These are phyloP conservation scores for Sarcoramphus papa DNA, from an alignment of 2,797 vertebrate species.

Conservation along the genomic window DNA sequence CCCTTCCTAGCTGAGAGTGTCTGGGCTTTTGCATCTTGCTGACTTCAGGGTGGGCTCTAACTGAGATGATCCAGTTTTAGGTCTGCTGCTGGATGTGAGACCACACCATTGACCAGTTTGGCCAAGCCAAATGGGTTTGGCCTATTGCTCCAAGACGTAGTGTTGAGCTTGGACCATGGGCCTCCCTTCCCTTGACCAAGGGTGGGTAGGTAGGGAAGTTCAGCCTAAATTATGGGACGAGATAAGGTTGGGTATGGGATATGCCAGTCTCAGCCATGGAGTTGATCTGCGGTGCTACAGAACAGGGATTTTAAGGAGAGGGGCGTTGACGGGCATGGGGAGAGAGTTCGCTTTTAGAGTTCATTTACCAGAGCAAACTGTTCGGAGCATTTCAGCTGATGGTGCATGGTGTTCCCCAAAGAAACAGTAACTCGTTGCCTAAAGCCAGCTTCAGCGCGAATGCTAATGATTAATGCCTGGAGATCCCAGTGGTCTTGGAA, in stretches of 20 bases:
- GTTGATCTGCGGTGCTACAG: neutral
- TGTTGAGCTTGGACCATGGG: fast-evolving
- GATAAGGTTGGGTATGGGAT: fast-evolving
- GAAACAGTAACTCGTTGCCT: slow-evolving; percentile 12
- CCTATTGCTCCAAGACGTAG: fast-evolving
- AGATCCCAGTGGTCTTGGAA: slow-evolving; percentile 60
- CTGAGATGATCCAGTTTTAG: neutral
- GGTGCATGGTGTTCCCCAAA: neutral
- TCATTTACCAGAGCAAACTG: slow-evolving; percentile 22
- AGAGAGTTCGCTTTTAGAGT: neutral
- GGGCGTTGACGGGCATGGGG: fast-evolving
- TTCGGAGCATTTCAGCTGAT: slow-evolving; percentile 16
- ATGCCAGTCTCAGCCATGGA: neutral
- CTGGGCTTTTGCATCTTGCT: neutral
- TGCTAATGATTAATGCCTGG: slow-evolving; percentile 40
- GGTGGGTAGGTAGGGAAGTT: neutral
- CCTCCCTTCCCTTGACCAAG: neutral
- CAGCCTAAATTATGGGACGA: neutral
- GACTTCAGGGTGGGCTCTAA: neutral
- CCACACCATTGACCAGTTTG: fast-evolving
- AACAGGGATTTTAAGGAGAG: neutral
- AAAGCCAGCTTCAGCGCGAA: slow-evolving; percentile 24
- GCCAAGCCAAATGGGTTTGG: neutral
- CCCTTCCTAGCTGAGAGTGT: neutral
- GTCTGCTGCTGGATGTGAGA: neutral